These are phyloP conservation scores for Mesocricetus auratus DNA, from an alignment of 2,113 vertebrate genomes.

Conservation along the genomic window DNA sequence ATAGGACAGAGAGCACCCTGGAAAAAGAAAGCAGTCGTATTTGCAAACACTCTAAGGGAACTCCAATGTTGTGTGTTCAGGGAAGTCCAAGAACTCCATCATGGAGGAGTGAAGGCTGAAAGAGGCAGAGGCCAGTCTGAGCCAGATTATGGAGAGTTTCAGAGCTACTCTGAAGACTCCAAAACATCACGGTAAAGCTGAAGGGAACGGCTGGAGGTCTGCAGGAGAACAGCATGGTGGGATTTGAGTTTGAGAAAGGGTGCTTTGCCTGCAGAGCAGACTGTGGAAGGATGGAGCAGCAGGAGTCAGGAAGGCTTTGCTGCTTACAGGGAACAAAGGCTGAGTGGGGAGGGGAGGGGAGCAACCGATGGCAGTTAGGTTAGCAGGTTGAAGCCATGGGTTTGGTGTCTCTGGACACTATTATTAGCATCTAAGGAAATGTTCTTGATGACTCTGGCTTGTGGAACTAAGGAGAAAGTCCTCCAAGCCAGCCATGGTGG, in stretches of 20 bases:
- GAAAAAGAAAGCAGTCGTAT: background rate
- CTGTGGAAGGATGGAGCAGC: background rate
- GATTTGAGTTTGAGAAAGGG: background rate
- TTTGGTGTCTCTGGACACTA: background rate
- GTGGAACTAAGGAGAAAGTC: background rate
- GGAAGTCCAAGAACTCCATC: background rate
- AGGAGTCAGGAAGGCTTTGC: background rate
- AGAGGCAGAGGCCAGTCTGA: background rate
- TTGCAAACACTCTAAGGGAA: background rate
- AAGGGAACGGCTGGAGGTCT: background rate
- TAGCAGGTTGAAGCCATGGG: background rate
- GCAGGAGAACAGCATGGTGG: background rate
- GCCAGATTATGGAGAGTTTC: background rate
- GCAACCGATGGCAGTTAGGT: background rate
- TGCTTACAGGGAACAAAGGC: background rate
- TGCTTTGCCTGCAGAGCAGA: background rate
- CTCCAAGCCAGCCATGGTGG: background rate
- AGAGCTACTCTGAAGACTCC: background rate
- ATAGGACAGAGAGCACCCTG: background rate
- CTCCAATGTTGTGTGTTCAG: background rate
- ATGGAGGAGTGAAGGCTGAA: background rate
- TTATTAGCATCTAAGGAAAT: background rate
- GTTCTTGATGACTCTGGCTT: background rate
- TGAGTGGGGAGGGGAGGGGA: background rate
- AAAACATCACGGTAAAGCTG: background rate